Evolutionary conservation across 2,113 vertebrate species (phyloP).

Genomic region (Sturnira hondurensis): DNA sequence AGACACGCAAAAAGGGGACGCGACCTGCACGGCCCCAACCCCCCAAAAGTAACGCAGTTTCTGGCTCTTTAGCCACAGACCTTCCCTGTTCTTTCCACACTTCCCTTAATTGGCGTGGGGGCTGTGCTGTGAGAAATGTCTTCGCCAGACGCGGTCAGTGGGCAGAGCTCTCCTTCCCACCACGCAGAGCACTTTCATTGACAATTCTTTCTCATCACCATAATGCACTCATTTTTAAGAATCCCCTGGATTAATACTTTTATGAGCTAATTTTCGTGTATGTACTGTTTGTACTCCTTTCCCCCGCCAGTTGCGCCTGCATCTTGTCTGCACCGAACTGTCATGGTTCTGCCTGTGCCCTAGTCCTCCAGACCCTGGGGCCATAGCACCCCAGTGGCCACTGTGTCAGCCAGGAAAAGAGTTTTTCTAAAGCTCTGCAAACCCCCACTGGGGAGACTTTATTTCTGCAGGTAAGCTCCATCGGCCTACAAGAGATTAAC

Average conservation of each 20-base stretch:
- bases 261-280: neutral
- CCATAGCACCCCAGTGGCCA: neutral
- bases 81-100: neutral
- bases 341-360: neutral
- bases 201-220: neutral
- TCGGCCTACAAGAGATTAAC: neutral
- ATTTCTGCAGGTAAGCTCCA: neutral
- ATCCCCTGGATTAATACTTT: neutral
- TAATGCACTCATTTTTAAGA: neutral
- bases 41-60: no score
- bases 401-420: neutral
- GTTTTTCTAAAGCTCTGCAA: neutral
- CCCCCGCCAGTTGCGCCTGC: neutral
- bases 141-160: neutral
- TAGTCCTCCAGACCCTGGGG: neutral
- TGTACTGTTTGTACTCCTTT: neutral
- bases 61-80: neutral
- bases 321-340: neutral
- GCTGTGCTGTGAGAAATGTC: neutral
- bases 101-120: neutral
- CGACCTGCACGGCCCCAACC: neutral
- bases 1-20: no score
- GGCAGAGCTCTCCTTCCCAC: neutral
- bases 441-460: neutral
- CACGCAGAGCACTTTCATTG: no score